A percentile compares a stretch with the other conserved stretches of the same genome.
These are phyloP conservation scores for Burhinus oedicnemus DNA, from an alignment of 2,113 vertebrate genomes.

Conservation along the genomic window DNA sequence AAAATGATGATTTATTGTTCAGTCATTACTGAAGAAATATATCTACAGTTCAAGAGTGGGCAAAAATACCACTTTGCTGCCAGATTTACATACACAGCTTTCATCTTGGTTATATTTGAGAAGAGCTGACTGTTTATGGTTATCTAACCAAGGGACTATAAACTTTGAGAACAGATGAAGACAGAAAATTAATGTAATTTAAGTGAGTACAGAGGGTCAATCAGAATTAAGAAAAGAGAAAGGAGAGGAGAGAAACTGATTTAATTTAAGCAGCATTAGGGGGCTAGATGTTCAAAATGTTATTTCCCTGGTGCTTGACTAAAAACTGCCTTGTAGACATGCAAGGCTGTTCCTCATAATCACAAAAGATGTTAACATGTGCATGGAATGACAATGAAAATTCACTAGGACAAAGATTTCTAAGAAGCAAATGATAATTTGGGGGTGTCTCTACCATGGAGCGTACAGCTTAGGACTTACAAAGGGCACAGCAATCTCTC, in stretches of 20 bases:
- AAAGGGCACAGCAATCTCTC: background rate
- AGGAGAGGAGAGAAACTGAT: constrained; percentile 58
- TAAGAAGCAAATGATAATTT: background rate
- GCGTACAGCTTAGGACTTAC: background rate
- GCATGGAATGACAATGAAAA: constrained; percentile 30
- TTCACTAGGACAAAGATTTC: background rate
- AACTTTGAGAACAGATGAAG: constrained; percentile 69
- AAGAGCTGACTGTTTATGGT: constrained; percentile 66
- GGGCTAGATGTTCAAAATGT: constrained; percentile 55
- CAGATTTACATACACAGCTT: constrained; percentile 69
- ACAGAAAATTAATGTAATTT: constrained; percentile 67
- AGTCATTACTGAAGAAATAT: constrained; percentile 55
- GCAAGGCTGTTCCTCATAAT: constrained; percentile 35
- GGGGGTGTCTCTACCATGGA: background rate
- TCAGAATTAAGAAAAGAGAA: constrained; percentile 59
- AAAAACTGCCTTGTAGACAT: constrained; percentile 48
- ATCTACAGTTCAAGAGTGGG: constrained; percentile 43
- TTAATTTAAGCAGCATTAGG: constrained; percentile 68
- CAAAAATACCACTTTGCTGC: constrained; percentile 59
- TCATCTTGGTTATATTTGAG: constrained; percentile 71
- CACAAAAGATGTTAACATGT: background rate
- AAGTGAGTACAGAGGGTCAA: constrained; percentile 53
- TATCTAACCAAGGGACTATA: constrained; percentile 71
- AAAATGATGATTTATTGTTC: constrained; percentile 35
- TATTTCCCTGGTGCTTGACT: constrained; percentile 63